phyloP scores from a whole-genome alignment of 2,797 vertebrate genomes.

The Vireo griseus region DNA sequence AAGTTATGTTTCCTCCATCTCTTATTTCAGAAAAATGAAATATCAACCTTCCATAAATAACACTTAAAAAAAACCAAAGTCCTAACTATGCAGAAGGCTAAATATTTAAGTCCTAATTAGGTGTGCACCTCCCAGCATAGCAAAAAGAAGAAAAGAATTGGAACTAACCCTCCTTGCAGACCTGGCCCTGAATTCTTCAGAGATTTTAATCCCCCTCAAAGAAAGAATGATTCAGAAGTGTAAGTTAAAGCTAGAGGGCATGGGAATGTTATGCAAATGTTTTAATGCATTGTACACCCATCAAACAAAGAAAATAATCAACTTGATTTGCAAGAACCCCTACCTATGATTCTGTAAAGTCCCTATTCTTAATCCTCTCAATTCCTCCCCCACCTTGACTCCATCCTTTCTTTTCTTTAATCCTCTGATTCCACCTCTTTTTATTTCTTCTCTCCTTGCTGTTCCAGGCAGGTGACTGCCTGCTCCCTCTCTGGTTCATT shows the following conservation, averaged over 20 bases:
- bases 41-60: background rate
- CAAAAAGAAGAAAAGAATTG: background rate
- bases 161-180: background rate
- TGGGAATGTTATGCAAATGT: conserved; percentile 31
- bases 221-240: background rate
- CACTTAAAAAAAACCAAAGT: background rate
- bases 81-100: background rate
- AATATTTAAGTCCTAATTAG: background rate
- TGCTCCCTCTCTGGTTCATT: background rate
- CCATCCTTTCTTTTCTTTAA: background rate
- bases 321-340: background rate
- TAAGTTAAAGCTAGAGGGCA: background rate
- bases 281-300: background rate
- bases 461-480: background rate
- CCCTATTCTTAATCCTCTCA: background rate
- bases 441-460: background rate
- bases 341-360: background rate
- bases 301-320: background rate
- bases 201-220: background rate
- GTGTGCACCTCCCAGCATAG: background rate
- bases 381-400: background rate
- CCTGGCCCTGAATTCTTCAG: background rate
- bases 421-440: background rate
- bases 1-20: background rate
- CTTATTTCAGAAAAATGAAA: background rate